These are phyloP conservation scores for Squalus acanthias DNA, from an alignment of 2,797 vertebrate species.

Conservation along the genomic window DNA sequence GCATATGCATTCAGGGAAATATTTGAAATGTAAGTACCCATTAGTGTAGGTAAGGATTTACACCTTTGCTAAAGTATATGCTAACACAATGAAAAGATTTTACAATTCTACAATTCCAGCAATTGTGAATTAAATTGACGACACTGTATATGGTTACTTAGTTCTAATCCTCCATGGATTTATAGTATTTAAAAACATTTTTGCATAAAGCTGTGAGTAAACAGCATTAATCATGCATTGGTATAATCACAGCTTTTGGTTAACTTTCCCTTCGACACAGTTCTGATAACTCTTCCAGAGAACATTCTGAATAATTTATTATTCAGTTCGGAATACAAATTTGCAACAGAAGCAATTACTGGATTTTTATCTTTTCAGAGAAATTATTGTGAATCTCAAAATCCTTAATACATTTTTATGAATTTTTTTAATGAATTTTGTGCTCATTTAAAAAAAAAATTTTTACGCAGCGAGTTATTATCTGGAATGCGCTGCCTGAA, in stretches of 20 bases:
- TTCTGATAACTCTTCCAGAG: not conserved
- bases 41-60: not conserved
- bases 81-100: not conserved
- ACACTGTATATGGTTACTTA: not conserved
- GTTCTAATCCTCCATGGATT: not conserved
- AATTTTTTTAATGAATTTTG: not conserved
- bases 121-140: conserved; percentile 19
- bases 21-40: conserved; percentile 10
- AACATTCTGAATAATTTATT: conserved; percentile 6
- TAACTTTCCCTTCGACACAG: not conserved
- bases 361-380: not conserved
- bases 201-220: not conserved
- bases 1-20: not conserved
- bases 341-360: conserved; percentile 8
- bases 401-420: conserved; percentile 4
- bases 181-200: conserved; percentile 5
- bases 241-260: conserved; percentile 2
- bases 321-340: conserved; percentile 1
- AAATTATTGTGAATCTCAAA: not conserved
- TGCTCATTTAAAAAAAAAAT: not conserved
- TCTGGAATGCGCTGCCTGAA: not conserved
- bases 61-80: not conserved
- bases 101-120: not conserved
- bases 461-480: not conserved
- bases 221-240: conserved; percentile 18